Percentiles rank a stretch among this genome's conserved stretches.
Conservation (phyloP, 2,797 vertebrate genomes). For the Eurystomus glaucurus region DNA sequence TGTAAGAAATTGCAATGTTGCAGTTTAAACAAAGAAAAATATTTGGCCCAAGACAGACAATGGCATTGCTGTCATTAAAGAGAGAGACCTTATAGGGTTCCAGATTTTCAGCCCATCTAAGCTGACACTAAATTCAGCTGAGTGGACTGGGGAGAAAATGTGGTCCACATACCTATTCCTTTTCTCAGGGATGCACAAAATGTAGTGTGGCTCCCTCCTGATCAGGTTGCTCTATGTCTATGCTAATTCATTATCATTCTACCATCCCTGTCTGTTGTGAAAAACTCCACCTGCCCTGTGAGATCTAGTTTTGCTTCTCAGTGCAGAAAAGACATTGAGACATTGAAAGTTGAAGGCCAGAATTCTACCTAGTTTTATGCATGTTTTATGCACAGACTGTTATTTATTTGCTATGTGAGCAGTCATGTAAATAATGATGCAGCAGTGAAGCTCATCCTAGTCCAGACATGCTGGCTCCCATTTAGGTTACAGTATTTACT, state of each 20-base stretch:
- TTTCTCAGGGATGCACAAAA: not conserved
- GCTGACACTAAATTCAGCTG: not conserved
- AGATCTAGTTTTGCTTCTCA: fast-evolving
- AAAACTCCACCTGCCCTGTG: not conserved
- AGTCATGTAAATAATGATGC: not conserved
- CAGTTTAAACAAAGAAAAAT: not conserved
- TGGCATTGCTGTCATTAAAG: not conserved
- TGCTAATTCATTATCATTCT: not conserved
- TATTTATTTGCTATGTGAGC: not conserved
- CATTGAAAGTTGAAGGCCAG: not conserved
- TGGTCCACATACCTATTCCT: not conserved
- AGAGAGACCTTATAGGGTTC: not conserved
- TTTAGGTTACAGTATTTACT: not conserved
- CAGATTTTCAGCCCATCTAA: not conserved
- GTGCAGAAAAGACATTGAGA: not conserved
- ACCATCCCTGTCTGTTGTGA: not conserved
- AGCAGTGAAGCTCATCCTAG: not conserved
- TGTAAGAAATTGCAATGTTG: not conserved
- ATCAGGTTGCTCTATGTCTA: fast-evolving
- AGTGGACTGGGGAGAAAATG: not conserved
- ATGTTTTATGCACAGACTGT: not conserved
- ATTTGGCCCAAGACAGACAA: not conserved
- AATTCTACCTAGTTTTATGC: not conserved
- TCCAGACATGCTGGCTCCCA: not conserved
- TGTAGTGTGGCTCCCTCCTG: not conserved